Evolutionary conservation across 2,888 invertebrate genomes (phyloP), one percentile per base, ranked within the genome.

Genomic region (Magallana nippona): DNA sequence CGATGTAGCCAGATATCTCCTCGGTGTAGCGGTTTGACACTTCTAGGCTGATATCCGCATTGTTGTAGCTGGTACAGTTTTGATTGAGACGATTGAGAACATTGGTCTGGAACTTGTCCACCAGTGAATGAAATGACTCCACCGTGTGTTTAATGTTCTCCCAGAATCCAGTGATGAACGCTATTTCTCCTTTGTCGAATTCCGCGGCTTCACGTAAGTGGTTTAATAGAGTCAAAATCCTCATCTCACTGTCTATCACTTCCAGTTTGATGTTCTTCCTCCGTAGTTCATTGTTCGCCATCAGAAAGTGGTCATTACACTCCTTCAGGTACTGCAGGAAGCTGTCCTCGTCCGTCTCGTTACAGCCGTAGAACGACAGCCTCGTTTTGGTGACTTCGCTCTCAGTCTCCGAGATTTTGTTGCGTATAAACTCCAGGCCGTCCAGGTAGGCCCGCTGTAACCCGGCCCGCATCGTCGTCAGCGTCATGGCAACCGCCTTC

Each of bases 401-500:
- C 83, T 92, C 92, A 27, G 91, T 89, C 13, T 91, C 89, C 15
- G 86, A 81, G 55, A 93, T 89, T 78, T 91, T 89, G 60, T 88
- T 86, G 17, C 91, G 84, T 84, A 93, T 89, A 85, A 91, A 90
- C 79, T 93, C 91, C 82, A 93, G 86, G 8, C 93, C 91, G 27
- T 92, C 90, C 85, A 92, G 84, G 86, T 93, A 93, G 10, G 92
- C 92, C 78, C 89, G 86, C 88, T 92, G 92, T 8, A 91, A 86
- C 10, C 92, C 92, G 1, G 88, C 89, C 17, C 90, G 83, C 57
- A 89, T 87, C n/a, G 89, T 88, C 5, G 88, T 87, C 84, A 89
- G 60, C 83, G 60, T 82, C 82, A 82, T 82, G 55, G 62, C 63
- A 19, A 71, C 55, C 13, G 62, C 63, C 71, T 82, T 82, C 32